Percentiles rank a stretch among this genome's conserved stretches.
Evolutionary conservation across 2,888 invertebrate species (phyloP).

Genomic region (Caenorhabditis macrosperma): DNA sequence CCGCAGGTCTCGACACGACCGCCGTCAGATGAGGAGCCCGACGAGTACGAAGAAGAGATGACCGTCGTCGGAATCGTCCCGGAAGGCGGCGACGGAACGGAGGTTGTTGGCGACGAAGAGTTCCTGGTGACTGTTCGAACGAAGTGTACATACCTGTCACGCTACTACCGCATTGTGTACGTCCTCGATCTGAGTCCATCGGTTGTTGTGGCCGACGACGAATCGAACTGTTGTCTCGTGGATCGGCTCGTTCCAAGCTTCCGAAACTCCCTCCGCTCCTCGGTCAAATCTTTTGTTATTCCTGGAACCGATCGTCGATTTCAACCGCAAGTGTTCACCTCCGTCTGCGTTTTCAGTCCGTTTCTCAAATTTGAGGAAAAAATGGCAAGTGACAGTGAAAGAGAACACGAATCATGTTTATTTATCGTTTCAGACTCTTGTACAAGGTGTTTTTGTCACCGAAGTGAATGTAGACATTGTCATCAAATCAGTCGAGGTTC

Average conservation of each 20-base stretch:
- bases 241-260: constrained; percentile 80
- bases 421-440: constrained; percentile 70
- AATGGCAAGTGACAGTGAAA: too few relatives aligned
- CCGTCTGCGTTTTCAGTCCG: constrained; percentile 88
- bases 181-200: constrained; percentile 89
- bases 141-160: constrained; percentile 85
- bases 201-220: constrained; percentile 84
- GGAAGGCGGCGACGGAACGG: constrained; percentile 44
- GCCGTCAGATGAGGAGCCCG: constrained; percentile 5
- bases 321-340: constrained; percentile 86
- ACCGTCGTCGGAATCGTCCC: constrained; percentile 67
- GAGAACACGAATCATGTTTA: too few relatives aligned
- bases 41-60: constrained; percentile 62
- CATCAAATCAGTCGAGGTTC: constrained; percentile 82
- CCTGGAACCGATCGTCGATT: constrained; percentile 84
- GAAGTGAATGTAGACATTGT: constrained; percentile 49
- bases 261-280: constrained; percentile 79
- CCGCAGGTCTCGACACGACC: background rate
- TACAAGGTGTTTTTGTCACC: constrained; percentile 84
- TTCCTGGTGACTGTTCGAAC: constrained; percentile 65
- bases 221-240: constrained; percentile 80
- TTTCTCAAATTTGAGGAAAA: constrained; percentile 86
- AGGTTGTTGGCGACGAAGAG: constrained; percentile 56
- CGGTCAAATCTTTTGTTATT: constrained; percentile 84
- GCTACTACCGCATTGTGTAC: constrained; percentile 86